Evolutionary conservation across 1,140 invertebrate genomes (phyloP).

Genomic region (Anastrepha obliqua): DNA sequence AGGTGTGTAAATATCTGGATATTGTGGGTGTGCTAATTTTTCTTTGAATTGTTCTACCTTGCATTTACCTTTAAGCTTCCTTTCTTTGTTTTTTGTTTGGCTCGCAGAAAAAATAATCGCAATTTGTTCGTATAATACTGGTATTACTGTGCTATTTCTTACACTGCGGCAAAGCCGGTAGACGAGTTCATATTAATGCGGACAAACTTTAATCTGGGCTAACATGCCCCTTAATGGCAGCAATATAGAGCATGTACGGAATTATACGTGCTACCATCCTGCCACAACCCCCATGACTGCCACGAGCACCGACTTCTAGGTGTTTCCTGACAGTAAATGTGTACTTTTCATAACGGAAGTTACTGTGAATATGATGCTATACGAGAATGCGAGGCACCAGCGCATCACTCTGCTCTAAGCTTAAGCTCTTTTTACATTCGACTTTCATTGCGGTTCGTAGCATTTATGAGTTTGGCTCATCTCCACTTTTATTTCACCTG

Average conservation of each 20-base stretch:
- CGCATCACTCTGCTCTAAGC: neutral
- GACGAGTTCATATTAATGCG: conserved; percentile 37
- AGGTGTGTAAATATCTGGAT: neutral
- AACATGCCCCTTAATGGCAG: conserved; percentile 40
- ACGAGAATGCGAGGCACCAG: neutral
- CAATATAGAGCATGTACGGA: conserved; percentile 25
- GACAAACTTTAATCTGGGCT: conserved; percentile 42
- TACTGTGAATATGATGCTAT: too few species aligned
- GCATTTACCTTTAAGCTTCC: conserved; percentile 12
- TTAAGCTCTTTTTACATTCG: neutral
- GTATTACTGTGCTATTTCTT: conserved; percentile 1
- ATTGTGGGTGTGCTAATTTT: neutral
- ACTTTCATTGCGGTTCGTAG: neutral
- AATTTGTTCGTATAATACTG: neutral
- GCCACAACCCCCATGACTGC: neutral
- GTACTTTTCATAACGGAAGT: too few species aligned
- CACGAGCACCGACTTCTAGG: neutral
- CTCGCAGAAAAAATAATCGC: neutral
- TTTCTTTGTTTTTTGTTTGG: neutral
- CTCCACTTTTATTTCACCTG: conserved; percentile 7
- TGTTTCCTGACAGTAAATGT: neutral
- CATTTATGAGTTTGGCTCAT: conserved; percentile 27
- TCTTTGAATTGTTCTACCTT: conserved; percentile 29
- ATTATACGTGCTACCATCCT: neutral
- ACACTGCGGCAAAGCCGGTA: conserved; percentile 37